Evolutionary conservation across 2,888 invertebrate species (phyloP), one percentile per base, ranked within the genome.

Genomic region (Drosophila buzzatii): DNA sequence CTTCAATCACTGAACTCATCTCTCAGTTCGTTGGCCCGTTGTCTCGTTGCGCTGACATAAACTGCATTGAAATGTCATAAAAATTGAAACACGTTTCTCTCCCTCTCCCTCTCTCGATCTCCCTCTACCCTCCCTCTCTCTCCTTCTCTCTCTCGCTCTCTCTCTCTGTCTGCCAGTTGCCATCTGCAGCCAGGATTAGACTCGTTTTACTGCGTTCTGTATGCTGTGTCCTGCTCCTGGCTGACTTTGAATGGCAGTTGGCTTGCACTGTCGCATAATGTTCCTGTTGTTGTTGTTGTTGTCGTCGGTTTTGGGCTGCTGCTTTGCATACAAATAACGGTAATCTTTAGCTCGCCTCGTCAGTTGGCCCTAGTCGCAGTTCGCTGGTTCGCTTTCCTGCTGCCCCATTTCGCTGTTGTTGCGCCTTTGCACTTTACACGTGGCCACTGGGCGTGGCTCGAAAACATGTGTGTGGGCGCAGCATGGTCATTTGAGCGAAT

Each of bases 51-150:
- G 81, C 81, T 83, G 78, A 82, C 76, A 85, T 88, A 73, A 88
- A 85, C 73, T 84, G 84, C 89, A 84, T 82, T 81, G 85, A 79
- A 85, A 88, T 84, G 88, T 84, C 85, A 85, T 84, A 88, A 85
- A 88, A 84, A 85, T 77, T 82, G 83, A 74, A 82, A 85, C 85
- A 82, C 80, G 82, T 79, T 79, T 66, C 45, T 61, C 47, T 67
- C 14, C 5, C 18, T 7, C 49, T n/a, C 31, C 5, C 10, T 5
- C 27, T 5, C n/a, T n/a, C 23, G n/a, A n/a, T 67, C 18, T 2
- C 18, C 3, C 49, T n/a, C 33, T 10, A n/a, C n/a, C n/a, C 3
- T 23, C 23, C 23, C 3, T 66, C 44, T 61, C 47, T 67, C 18
- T 2, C 18, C 3, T 33, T n/a, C 33, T 10, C 10, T 5, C 31